Percentiles rank a stretch among this genome's conserved stretches.
Conservation (phyloP, 1,140 invertebrate species). For the Aphaenogaster ashmeadi region DNA sequence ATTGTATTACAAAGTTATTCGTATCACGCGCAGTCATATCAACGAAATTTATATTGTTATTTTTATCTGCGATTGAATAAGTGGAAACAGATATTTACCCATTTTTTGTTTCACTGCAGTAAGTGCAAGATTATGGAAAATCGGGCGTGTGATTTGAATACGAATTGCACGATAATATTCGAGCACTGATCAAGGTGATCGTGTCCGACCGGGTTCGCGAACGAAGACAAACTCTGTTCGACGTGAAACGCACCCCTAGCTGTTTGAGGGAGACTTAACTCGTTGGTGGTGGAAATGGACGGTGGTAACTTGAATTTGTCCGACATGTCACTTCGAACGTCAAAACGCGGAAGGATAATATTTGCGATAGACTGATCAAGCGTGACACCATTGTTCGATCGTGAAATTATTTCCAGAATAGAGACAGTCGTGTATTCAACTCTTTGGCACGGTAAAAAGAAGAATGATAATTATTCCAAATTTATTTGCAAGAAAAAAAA, state of each 20-base stretch:
- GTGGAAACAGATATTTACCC: constrained; percentile 45
- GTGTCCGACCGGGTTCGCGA: constrained; percentile 24
- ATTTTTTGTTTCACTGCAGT: constrained; percentile 36
- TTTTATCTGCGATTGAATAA: not conserved
- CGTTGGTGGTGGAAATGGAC: constrained; percentile 51
- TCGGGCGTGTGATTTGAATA: not conserved
- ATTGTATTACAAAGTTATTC: not conserved
- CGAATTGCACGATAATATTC: not conserved
- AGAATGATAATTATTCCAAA: not conserved
- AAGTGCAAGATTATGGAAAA: not conserved
- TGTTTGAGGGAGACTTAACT: constrained; percentile 30
- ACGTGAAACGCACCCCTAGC: constrained; percentile 6
- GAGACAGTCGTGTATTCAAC: not conserved
- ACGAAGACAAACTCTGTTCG: constrained; percentile 21
- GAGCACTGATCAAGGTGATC: constrained; percentile 5
- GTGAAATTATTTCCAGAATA: constrained; percentile 53
- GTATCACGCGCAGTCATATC: not conserved
- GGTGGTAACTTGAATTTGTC: constrained; percentile 54
- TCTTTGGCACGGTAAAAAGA: not conserved
- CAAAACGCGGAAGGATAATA: constrained; percentile 72
- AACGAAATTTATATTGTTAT: not conserved
- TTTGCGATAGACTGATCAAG: constrained; percentile 65
- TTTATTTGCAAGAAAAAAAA: constrained; percentile 7
- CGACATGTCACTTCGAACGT: constrained; percentile 60
- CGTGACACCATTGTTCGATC: constrained; percentile 46